These are phyloP conservation scores for Lucinisca nassula DNA, from an alignment of 2,888 invertebrate genomes.

Conservation along the genomic window DNA sequence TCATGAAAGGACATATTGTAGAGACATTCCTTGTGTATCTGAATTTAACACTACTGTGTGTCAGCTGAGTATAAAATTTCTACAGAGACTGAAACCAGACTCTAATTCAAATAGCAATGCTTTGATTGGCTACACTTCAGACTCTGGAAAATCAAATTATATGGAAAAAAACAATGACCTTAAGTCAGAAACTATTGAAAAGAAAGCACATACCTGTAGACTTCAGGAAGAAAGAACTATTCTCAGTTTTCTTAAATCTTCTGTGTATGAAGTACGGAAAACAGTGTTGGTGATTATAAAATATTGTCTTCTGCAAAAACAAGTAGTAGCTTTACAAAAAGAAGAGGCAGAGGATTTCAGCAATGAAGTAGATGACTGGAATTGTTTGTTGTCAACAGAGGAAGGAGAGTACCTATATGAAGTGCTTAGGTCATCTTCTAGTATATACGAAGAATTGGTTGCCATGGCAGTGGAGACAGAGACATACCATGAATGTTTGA, in stretches of 20 bases:
- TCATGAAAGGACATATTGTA: conserved; percentile 28
- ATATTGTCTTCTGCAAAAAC: neutral
- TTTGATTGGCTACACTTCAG: too few species aligned
- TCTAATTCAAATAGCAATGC: too few species aligned
- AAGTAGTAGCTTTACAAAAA: neutral
- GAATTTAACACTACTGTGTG: conserved; percentile 69
- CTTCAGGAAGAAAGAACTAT: conserved; percentile 28
- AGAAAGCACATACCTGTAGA: too few species aligned
- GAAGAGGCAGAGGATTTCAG: neutral
- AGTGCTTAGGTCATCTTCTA: neutral
- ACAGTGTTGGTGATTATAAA: neutral
- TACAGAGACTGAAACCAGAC: too few species aligned
- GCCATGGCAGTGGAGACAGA: conserved; percentile 41
- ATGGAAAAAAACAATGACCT: too few species aligned
- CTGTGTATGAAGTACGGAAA: conserved; percentile 61
- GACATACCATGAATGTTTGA: conserved; percentile 70
- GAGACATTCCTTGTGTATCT: conserved; percentile 68
- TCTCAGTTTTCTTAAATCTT: conserved; percentile 47
- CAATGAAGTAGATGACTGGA: neutral
- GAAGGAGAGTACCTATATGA: neutral
- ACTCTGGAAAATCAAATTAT: too few species aligned
- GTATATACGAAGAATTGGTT: neutral
- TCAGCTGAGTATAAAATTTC: conserved; percentile 27
- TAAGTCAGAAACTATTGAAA: too few species aligned
- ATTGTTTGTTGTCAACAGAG: neutral